Evolutionary conservation across 2,113 vertebrate genomes (phyloP).

Genomic region (Gymnorhina tibicen): DNA sequence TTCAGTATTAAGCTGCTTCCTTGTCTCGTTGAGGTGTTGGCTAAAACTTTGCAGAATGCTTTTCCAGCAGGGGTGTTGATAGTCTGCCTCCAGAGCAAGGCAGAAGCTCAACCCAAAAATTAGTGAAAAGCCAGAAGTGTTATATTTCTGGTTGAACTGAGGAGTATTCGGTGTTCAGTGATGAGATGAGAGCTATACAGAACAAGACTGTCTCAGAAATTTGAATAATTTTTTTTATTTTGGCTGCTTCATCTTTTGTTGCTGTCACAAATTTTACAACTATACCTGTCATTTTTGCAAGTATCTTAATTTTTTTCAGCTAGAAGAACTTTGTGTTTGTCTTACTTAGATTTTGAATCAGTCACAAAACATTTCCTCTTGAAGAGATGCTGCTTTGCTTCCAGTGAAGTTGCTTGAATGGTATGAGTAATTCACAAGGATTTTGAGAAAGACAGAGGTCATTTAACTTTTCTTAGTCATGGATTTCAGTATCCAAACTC

Average conservation of each 20-base stretch:
- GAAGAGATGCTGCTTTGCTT: not conserved
- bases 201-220: not conserved
- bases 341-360: not conserved
- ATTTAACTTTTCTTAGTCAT: not conserved
- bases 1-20: slow-evolving; percentile 53
- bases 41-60: not conserved
- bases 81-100: not conserved
- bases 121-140: not conserved
- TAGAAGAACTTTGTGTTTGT: not conserved
- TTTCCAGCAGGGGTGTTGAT: not conserved
- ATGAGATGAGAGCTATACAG: not conserved
- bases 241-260: not conserved
- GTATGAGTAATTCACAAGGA: not conserved
- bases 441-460: not conserved
- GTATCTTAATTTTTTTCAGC: not conserved
- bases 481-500: not conserved
- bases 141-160: not conserved
- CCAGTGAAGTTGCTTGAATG: not conserved
- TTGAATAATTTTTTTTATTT: not conserved
- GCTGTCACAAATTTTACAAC: not conserved
- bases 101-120: not conserved
- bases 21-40: not conserved
- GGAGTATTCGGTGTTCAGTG: not conserved
- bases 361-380: not conserved
- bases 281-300: not conserved